Evolutionary conservation across 92 coral and sea anemone genomes (phyloP).

Genomic region (Epizoanthus ramosus): DNA sequence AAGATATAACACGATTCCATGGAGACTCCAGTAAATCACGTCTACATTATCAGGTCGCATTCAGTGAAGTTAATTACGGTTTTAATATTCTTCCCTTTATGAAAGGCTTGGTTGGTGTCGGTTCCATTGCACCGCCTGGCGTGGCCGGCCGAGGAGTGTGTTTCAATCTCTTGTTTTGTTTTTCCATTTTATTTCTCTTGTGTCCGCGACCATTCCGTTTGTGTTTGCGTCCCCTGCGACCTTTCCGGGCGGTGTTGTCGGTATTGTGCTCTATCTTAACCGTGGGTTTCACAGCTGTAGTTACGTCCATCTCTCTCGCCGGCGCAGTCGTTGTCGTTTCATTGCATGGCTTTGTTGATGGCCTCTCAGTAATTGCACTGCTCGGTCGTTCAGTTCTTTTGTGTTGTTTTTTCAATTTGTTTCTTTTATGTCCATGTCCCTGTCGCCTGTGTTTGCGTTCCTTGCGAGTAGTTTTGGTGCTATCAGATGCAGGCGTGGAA

Average conservation of each 20-base stretch:
- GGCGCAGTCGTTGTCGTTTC: not conserved
- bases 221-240: constrained; percentile 30
- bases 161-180: not conserved
- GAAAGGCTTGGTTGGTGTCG: constrained; percentile 22
- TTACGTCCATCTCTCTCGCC: not conserved
- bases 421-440: constrained; percentile 17
- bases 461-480: not conserved
- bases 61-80: not conserved
- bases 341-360: constrained; percentile 3
- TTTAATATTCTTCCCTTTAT: constrained; percentile 27
- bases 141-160: not conserved
- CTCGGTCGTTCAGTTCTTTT: not conserved
- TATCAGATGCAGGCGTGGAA: not conserved
- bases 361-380: not conserved
- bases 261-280: not conserved
- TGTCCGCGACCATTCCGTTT: constrained; percentile 4
- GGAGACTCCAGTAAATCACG: not conserved
- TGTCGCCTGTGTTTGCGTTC: constrained; percentile 13
- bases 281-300: not conserved
- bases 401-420: not conserved
- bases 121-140: not conserved
- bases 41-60: not conserved
- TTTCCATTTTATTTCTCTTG: constrained; percentile 25
- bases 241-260: not conserved
- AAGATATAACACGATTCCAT: not conserved